phyloP scores from a whole-genome alignment of 2,113 vertebrate species.

The Charina bottae region DNA sequence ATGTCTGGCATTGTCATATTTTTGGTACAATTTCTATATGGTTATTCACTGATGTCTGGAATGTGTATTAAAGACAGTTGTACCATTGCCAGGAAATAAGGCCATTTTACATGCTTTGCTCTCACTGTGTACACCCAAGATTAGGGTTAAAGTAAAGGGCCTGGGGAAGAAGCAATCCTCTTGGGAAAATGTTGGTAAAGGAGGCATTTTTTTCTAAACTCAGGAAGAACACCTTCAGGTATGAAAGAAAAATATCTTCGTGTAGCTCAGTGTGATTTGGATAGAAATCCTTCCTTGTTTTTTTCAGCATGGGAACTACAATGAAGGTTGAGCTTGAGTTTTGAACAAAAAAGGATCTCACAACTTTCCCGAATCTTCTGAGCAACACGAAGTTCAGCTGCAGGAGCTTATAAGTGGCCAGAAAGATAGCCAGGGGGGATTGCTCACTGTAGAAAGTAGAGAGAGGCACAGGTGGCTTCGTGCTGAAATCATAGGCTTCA shows the following conservation, averaged over 20 bases:
- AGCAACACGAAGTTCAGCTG: too few relatives aligned
- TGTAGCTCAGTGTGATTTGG: not conserved
- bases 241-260: not conserved
- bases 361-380: not conserved
- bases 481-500: slow-evolving; percentile 75
- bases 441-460: slow-evolving; percentile 79
- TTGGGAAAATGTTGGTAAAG: not conserved
- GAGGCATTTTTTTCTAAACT: not conserved
- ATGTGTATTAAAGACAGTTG: not conserved
- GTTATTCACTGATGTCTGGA: not conserved
- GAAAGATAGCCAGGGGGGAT: not conserved
- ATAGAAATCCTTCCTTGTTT: not conserved
- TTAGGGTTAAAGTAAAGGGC: not conserved
- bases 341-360: not conserved
- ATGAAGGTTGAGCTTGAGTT: not conserved
- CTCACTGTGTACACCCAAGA: not conserved
- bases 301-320: not conserved
- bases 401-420: not conserved
- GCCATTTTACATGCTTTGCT: not conserved
- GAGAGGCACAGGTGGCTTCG: slow-evolving; percentile 71
- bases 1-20: not conserved
- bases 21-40: not conserved
- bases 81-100: not conserved
- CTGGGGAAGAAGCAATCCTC: not conserved
- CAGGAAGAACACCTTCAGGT: not conserved